Conservation (phyloP, 1,140 invertebrate species). For the Drosophila tristis region DNA sequence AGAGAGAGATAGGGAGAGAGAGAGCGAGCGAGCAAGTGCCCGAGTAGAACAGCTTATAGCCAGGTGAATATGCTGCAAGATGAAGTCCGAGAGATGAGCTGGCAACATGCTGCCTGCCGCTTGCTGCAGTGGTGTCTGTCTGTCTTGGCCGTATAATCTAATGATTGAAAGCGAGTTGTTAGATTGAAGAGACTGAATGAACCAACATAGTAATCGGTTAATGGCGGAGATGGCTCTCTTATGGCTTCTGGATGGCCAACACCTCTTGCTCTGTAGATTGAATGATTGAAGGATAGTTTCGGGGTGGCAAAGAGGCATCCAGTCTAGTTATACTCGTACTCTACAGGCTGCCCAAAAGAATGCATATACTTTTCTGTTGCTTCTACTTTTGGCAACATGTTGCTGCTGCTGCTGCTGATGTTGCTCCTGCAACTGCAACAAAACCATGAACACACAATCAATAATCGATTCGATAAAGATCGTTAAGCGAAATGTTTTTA, state of each 20-base stretch:
- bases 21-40: conserved; percentile 12
- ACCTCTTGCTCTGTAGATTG: too few relatives aligned
- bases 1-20: conserved; percentile 8
- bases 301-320: too few relatives aligned
- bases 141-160: conserved; percentile 17
- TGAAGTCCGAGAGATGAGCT: conserved; percentile 38
- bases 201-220: not conserved
- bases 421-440: conserved; percentile 35
- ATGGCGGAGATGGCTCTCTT: not conserved
- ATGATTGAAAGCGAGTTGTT: conserved; percentile 43
- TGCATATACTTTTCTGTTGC: too few relatives aligned
- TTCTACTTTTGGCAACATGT: conserved; percentile 31
- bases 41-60: conserved; percentile 1
- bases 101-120: conserved; percentile 22
- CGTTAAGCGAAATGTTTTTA: conserved; percentile 83
- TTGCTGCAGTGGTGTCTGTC: not conserved
- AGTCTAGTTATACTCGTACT: too few relatives aligned
- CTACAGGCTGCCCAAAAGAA: too few relatives aligned
- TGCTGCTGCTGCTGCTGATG: conserved; percentile 39
- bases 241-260: too few relatives aligned
- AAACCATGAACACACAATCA: conserved; percentile 69
- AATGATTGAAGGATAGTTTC: too few relatives aligned
- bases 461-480: conserved; percentile 84
- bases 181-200: conserved; percentile 24
- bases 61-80: conserved; percentile 28